A percentile compares a stretch with the other conserved stretches of the same genome.
These are phyloP conservation scores for Helicoverpa assulta DNA, from an alignment of 2,888 invertebrate genomes.

Conservation along the genomic window DNA sequence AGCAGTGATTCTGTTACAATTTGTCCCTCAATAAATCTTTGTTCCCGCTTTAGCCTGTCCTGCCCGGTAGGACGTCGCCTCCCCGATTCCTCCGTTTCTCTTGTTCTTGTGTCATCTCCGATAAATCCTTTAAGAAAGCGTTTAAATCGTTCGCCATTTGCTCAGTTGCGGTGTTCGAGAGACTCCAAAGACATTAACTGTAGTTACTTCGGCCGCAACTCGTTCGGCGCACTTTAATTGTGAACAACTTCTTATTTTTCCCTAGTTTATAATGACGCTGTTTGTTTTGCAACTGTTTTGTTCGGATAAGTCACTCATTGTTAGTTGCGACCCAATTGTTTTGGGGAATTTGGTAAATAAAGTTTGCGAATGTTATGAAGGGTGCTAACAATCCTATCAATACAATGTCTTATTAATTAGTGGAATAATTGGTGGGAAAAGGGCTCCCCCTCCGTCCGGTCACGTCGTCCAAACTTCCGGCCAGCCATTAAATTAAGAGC, in stretches of 20 bases:
- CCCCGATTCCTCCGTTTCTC: constrained; percentile 58
- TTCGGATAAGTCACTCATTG: constrained; percentile 32
- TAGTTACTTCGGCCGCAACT: constrained; percentile 51
- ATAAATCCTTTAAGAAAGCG: constrained; percentile 67
- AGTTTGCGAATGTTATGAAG: constrained; percentile 46
- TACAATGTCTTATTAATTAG: constrained; percentile 74
- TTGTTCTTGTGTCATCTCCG: constrained; percentile 66
- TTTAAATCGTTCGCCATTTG: constrained; percentile 64
- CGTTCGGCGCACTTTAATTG: constrained; percentile 56
- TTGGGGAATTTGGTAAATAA: constrained; percentile 41
- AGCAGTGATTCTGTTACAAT: constrained; percentile 68
- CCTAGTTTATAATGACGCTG: constrained; percentile 36
- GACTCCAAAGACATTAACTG: constrained; percentile 57
- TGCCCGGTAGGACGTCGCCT: constrained; percentile 59
- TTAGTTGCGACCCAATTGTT: constrained; percentile 45
- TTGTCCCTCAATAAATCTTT: constrained; percentile 71
- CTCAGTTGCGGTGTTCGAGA: constrained; percentile 59
- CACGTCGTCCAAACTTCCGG: constrained; percentile 85
- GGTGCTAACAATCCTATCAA: constrained; percentile 59
- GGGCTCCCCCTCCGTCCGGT: constrained; percentile 75
- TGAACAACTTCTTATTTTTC: constrained; percentile 49
- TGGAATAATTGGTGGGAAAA: constrained; percentile 78
- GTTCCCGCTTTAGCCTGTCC: constrained; percentile 61
- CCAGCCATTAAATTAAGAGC: constrained; percentile 88
- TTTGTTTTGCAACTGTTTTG: constrained; percentile 46